Conservation (phyloP, 2,888 invertebrate species). For the Microplitis deprimator region DNA sequence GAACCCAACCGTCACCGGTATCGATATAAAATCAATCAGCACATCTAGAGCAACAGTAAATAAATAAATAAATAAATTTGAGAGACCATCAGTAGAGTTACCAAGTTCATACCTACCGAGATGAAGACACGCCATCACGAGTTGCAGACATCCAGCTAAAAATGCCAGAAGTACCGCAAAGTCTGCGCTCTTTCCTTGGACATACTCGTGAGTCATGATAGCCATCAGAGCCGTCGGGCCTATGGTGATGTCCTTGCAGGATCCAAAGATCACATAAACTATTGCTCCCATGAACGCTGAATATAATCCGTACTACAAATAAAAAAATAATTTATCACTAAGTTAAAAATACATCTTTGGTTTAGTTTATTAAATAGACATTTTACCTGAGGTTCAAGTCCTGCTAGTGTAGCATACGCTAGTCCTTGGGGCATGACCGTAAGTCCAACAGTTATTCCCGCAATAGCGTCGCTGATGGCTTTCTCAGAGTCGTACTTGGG, state of each 20-base stretch:
- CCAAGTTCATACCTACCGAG: slow-evolving; percentile 75
- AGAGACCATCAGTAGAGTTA: not conserved
- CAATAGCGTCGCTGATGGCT: slow-evolving; percentile 87
- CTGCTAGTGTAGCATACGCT: slow-evolving; percentile 92
- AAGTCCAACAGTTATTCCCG: slow-evolving; percentile 92
- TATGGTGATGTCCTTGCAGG: slow-evolving; percentile 88
- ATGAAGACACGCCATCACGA: slow-evolving; percentile 86
- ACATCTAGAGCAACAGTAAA: slow-evolving; percentile 76
- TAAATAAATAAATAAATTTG: not conserved
- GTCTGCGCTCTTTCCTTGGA: slow-evolving; percentile 79
- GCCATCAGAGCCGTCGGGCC: slow-evolving; percentile 96
- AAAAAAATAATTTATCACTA: slow-evolving; percentile 2
- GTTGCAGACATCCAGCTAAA: slow-evolving; percentile 84
- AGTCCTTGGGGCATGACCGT: slow-evolving; percentile 94
- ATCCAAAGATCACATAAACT: slow-evolving; percentile 91
- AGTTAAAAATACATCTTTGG: not conserved
- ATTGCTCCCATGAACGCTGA: slow-evolving; percentile 96
- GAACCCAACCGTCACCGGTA: slow-evolving; percentile 91
- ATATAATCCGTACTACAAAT: slow-evolving; percentile 90
- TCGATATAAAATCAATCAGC: slow-evolving; percentile 90
- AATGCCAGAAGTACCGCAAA: slow-evolving; percentile 89
- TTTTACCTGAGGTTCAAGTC: slow-evolving; percentile 85
- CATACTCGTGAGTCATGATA: slow-evolving; percentile 89
- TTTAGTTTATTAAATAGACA: not conserved
- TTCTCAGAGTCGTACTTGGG: slow-evolving; percentile 83